Conservation (phyloP, 2,888 invertebrate species). For the Meteorus colon region DNA sequence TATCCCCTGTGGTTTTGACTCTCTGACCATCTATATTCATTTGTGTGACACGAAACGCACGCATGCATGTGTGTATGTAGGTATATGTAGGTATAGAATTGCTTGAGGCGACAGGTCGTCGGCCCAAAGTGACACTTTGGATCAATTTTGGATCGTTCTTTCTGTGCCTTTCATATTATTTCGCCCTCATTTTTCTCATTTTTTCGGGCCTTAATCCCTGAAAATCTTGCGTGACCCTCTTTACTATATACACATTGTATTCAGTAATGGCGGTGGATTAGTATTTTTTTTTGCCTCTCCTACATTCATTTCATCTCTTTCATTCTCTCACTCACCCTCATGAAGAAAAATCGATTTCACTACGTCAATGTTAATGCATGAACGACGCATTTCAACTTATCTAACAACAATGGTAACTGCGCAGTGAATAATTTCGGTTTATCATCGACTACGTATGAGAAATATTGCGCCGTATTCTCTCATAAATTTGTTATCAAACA, state of each 20-base stretch:
- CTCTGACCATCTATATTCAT: conserved; percentile 19
- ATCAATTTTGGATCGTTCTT: neutral
- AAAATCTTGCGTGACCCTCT: conserved; percentile 4
- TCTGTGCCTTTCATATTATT: neutral
- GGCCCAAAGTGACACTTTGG: conserved; percentile 9
- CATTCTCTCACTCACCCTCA: neutral
- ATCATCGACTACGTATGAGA: neutral
- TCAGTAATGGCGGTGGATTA: conserved; percentile 15
- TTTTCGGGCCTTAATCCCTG: neutral
- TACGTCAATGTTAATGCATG: neutral
- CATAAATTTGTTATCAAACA: too few species aligned
- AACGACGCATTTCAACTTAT: neutral
- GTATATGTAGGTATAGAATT: neutral
- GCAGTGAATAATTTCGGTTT: neutral
- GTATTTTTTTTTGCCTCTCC: neutral
- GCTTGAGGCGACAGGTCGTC: neutral
- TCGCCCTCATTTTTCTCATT: neutral
- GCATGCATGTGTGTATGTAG: neutral
- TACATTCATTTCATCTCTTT: neutral
- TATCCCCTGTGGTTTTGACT: conserved; percentile 21
- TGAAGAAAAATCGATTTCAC: neutral
- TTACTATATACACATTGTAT: neutral
- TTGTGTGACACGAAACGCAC: conserved; percentile 16
- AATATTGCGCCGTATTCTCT: too few species aligned
- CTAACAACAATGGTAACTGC: neutral